phyloP scores from a whole-genome alignment of 2,797 vertebrate species.

The Lacerta bilineata region DNA sequence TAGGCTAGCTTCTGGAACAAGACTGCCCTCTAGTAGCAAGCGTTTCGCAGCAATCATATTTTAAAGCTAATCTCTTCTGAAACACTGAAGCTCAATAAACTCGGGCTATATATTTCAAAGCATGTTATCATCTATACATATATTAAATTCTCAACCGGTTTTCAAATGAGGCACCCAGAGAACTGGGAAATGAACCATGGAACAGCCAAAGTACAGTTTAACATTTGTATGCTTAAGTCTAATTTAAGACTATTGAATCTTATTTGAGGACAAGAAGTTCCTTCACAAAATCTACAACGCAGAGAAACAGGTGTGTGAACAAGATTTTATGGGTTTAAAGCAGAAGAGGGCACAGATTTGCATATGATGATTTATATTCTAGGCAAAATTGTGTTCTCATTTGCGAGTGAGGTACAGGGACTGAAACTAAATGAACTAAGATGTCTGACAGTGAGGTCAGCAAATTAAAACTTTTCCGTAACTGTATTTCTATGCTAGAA shows the following conservation, averaged over 20 bases:
- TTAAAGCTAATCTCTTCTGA: constrained; percentile 14
- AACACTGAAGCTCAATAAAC: background rate
- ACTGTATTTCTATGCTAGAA: too few relatives aligned
- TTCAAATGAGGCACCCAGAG: background rate
- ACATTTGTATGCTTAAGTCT: too few relatives aligned
- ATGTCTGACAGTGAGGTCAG: too few relatives aligned
- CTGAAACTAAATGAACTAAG: too few relatives aligned
- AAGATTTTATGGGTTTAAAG: too few relatives aligned
- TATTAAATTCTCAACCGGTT: background rate
- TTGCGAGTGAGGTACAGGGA: too few relatives aligned
- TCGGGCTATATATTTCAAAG: background rate
- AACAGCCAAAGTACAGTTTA: background rate
- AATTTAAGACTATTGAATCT: background rate
- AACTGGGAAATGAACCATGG: background rate
- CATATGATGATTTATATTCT: too few relatives aligned
- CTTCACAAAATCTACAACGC: background rate
- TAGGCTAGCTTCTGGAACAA: constrained; percentile 54
- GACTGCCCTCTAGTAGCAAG: constrained; percentile 70
- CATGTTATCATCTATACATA: background rate
- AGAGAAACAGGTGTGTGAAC: background rate
- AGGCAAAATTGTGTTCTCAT: too few relatives aligned
- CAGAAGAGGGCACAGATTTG: too few relatives aligned
- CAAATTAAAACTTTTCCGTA: too few relatives aligned
- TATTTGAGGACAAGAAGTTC: background rate
- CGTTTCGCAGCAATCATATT: constrained; percentile 34